Evolutionary conservation across 2,888 invertebrate genomes (phyloP).

Genomic region (Pilophorus perplexus): DNA sequence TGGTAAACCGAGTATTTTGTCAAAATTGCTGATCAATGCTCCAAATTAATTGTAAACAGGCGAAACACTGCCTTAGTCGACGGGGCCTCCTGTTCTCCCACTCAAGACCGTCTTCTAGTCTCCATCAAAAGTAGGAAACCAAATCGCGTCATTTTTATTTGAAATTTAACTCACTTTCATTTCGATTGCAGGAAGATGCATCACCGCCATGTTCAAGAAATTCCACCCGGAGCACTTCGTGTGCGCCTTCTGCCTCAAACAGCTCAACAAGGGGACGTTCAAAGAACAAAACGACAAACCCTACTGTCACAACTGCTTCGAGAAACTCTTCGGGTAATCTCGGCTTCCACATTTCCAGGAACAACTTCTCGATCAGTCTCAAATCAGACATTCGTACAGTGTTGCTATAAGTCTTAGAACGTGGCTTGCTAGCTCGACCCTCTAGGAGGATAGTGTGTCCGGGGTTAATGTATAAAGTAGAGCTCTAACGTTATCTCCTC

Average conservation of each 20-base stretch:
- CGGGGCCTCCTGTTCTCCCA: not conserved
- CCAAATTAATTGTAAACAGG: no score
- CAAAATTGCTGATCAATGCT: no score
- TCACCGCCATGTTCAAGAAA: slow-evolving; percentile 98
- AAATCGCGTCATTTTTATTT: no score
- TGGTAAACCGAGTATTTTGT: no score
- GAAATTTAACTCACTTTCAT: not conserved
- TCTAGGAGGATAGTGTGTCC: not conserved
- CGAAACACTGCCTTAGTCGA: no score
- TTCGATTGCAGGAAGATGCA: slow-evolving; percentile 70
- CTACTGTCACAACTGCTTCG: slow-evolving; percentile 97
- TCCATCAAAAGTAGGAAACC: no score
- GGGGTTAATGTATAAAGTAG: not conserved
- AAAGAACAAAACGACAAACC: slow-evolving; percentile 99
- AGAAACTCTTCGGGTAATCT: slow-evolving; percentile 85
- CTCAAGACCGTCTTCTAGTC: no score
- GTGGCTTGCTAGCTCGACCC: not conserved
- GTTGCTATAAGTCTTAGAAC: not conserved
- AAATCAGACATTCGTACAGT: not conserved
- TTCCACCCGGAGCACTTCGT: slow-evolving; percentile 99
- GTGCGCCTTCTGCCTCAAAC: slow-evolving; percentile 97
- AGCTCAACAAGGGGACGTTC: slow-evolving; percentile 98
- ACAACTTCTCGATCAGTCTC: no score
- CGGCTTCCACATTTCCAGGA: no score
- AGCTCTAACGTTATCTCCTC: not conserved